Base-by-base conservation (phyloP, 2,888 invertebrate genomes). In the Ligdia adustata region DNA sequence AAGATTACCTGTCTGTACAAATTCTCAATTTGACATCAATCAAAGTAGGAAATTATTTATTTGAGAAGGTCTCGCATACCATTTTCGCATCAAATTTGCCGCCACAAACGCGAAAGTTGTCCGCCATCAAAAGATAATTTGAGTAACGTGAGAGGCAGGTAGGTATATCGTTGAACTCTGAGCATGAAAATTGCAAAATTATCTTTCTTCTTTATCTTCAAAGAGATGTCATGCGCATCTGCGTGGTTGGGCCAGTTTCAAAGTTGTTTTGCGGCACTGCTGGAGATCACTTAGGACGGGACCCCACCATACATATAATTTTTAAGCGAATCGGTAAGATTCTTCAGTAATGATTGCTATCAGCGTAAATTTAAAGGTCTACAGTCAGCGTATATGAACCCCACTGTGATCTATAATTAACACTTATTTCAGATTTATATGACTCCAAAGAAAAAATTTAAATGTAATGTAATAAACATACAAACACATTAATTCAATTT, bases 161-260 rank as follows among this genome's bases (percentile, higher is more conserved):
- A 84, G 18, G 22, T 75, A 79, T 79, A 82, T 82, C 72, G 74
- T 69, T 69, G 73, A 76, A 72, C 76, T 81, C 77, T 75, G 69
- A 68, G 76, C 68, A 80, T 72, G 87, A 88, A 86, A 86, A 89
- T 85, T 85, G 83, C 82, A 78, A 85, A 90, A 87, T 89, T 89
- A 89, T 86, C 83, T 87, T 64, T 73, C 80, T 75, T 83, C 88
- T 85, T 85, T 84, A 89, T 89, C 88, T 86, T 89, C 89, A 89
- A 90, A 89, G 89, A 82, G 86, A 90, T 84, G 89, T 88, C 89
- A 85, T 79, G 75, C 71, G 75, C 89, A 88, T 79, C 79, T 80
- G 81, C 75, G 73, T 66, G 68, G 72, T 69, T 65, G 70, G 85
- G 76, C 78, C 83, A 82, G 81, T 86, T 82, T 77, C 78, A 78